These are phyloP conservation scores for Grantiella picta DNA, from an alignment of 2,113 vertebrate species.

Conservation along the genomic window DNA sequence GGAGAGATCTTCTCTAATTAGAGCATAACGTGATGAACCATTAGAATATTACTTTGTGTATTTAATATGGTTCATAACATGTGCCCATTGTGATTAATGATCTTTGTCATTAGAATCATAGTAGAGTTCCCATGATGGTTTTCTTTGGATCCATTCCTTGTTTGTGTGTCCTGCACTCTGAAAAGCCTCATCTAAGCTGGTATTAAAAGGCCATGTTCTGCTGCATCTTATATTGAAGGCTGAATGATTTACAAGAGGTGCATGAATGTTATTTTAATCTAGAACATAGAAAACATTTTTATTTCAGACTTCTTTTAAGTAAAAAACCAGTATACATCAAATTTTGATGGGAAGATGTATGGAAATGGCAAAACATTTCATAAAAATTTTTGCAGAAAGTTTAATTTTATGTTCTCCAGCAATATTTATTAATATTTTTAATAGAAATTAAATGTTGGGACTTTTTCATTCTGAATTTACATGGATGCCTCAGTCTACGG, in stretches of 20 bases:
- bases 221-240: background rate
- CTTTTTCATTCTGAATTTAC: background rate
- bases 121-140: background rate
- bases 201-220: background rate
- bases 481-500: background rate
- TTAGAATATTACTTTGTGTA: background rate
- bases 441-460: background rate
- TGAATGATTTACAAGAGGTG: background rate
- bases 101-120: background rate
- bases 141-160: background rate
- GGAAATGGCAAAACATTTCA: background rate
- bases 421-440: background rate
- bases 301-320: background rate
- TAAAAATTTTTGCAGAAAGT: background rate
- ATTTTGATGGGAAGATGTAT: background rate
- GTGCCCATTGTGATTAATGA: background rate
- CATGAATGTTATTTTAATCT: background rate
- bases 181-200: background rate
- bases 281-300: background rate
- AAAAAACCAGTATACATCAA: accelerated
- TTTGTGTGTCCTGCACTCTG: background rate
- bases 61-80: background rate
- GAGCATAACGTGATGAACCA: background rate
- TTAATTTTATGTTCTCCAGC: background rate
- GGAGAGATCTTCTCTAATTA: background rate